phyloP scores from a whole-genome alignment of 2,113 vertebrate species.

The Mormoops blainvillei region DNA sequence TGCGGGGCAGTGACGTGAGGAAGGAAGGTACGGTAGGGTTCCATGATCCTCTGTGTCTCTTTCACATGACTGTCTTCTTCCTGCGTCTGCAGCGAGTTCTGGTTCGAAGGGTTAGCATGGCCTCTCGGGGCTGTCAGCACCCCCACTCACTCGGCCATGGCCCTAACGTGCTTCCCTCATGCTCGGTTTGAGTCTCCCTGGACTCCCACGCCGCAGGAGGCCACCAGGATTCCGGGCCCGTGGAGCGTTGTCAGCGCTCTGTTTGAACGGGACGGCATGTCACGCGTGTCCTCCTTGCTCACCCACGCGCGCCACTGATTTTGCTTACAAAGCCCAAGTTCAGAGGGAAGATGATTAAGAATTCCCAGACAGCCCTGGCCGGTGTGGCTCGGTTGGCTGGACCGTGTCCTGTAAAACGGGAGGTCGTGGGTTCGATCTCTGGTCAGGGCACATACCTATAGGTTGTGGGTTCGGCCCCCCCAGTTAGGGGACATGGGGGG shows the following conservation, averaged over 20 bases:
- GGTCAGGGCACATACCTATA: too few relatives aligned
- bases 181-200: background rate
- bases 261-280: accelerated
- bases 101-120: background rate
- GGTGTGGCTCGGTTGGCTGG: too few relatives aligned
- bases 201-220: background rate
- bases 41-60: background rate
- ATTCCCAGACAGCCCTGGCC: background rate
- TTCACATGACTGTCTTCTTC: background rate
- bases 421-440: too few relatives aligned
- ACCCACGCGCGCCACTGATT: background rate
- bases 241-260: accelerated
- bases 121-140: background rate
- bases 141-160: background rate
- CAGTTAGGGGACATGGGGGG: too few relatives aligned
- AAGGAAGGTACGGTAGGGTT: background rate
- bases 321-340: background rate
- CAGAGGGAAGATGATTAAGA: background rate
- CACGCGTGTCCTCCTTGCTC: accelerated
- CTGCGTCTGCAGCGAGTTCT: background rate
- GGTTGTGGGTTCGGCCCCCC: too few relatives aligned
- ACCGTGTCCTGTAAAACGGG: too few relatives aligned
- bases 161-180: background rate
- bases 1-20: background rate
- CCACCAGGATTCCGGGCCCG: background rate